Percentiles rank a stretch among this genome's conserved stretches.
Conservation (phyloP, 2,797 vertebrate genomes). For the Sciurus vulgaris region DNA sequence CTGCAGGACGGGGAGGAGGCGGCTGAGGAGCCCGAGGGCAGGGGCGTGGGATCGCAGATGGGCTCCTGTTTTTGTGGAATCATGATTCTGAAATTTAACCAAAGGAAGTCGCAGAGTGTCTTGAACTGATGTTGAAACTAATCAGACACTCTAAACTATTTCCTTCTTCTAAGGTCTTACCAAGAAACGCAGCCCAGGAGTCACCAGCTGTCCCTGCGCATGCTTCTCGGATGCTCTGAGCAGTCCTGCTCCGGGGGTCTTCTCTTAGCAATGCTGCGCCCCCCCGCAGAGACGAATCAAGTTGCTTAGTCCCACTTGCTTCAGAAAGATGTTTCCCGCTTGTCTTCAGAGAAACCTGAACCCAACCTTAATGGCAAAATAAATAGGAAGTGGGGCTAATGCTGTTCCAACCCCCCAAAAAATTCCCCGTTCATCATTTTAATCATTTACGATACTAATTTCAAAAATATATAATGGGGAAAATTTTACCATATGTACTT, state of each 20-base stretch:
- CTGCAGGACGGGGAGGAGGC: not conserved
- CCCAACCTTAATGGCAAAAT: slow-evolving; percentile 30
- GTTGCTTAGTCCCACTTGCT: not conserved
- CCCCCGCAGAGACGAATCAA: slow-evolving; percentile 52
- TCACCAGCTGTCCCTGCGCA: not conserved
- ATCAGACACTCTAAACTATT: not conserved
- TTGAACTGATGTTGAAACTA: not conserved
- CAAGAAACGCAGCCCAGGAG: not conserved
- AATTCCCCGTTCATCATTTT: slow-evolving; percentile 15
- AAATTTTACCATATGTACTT: not conserved
- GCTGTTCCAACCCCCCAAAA: not conserved
- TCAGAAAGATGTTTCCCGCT: not conserved
- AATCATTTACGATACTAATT: not conserved
- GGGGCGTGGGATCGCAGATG: not conserved
- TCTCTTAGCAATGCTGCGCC: not conserved
- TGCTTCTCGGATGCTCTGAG: not conserved
- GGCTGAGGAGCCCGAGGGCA: fast-evolving
- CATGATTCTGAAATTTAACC: not conserved
- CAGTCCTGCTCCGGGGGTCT: not conserved
- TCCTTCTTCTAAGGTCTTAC: not conserved
- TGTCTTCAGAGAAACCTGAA: not conserved
- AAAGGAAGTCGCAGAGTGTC: not conserved
- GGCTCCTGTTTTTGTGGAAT: not conserved
- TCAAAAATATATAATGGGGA: not conserved
- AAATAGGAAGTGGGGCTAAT: not conserved